These are phyloP conservation scores for Manis javanica DNA, from an alignment of 2,797 vertebrate species.

Conservation along the genomic window DNA sequence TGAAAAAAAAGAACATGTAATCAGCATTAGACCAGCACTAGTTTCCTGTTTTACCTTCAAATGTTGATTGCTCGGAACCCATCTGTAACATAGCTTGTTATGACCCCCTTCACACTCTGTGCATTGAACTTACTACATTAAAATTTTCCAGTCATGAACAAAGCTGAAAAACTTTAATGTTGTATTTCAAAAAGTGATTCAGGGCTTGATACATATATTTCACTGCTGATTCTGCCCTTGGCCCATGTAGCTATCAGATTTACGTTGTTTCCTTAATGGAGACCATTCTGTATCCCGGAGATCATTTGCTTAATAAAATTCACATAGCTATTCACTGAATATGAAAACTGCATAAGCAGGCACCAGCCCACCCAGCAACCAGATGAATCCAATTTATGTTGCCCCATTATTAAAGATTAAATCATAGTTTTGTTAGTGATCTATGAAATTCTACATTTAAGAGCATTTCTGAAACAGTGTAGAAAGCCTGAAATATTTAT, in stretches of 20 bases:
- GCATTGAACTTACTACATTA: not conserved
- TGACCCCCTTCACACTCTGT: not conserved
- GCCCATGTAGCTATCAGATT: not conserved
- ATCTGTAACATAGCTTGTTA: not conserved
- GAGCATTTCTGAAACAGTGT: constrained; percentile 53
- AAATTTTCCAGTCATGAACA: not conserved
- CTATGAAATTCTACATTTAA: constrained; percentile 46
- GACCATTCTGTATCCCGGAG: constrained; percentile 35
- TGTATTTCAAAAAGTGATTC: constrained; percentile 22
- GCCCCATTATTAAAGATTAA: constrained; percentile 59
- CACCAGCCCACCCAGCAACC: not conserved
- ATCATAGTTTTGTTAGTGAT: constrained; percentile 42
- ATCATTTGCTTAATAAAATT: constrained; percentile 74
- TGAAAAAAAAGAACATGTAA: not conserved
- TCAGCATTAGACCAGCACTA: not conserved
- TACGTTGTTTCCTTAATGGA: not conserved
- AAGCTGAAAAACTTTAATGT: not conserved
- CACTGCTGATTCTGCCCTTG: not conserved
- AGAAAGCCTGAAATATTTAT: constrained; percentile 23
- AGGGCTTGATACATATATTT: not conserved
- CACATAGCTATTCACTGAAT: constrained; percentile 16
- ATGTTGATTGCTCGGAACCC: constrained; percentile 50
- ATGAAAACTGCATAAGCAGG: not conserved
- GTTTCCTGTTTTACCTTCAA: constrained; percentile 76
- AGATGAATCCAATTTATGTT: constrained; percentile 66